Percentiles rank a stretch among this genome's conserved stretches.
Evolutionary conservation across 1,140 invertebrate genomes (phyloP).

Genomic region (Euglossa dilemma): DNA sequence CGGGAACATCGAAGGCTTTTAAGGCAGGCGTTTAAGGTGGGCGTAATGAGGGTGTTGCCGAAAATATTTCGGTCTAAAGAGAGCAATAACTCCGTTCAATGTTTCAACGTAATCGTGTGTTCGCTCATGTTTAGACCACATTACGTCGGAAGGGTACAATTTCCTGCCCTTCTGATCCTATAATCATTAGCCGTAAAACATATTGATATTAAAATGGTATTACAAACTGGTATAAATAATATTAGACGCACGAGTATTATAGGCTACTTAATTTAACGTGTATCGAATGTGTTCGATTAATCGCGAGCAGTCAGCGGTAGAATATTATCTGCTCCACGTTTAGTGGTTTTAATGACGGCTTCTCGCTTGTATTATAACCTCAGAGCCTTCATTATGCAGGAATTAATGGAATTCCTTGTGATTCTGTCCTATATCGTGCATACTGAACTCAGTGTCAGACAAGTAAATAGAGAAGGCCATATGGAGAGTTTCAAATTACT

Average conservation of each 20-base stretch:
- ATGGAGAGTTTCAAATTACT: too few relatives aligned
- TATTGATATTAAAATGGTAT: not conserved
- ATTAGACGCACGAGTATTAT: too few relatives aligned
- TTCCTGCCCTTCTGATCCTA: not conserved
- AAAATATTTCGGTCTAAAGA: not conserved
- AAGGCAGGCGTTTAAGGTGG: not conserved
- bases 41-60: not conserved
- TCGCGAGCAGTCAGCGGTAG: too few relatives aligned
- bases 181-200: not conserved
- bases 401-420: not conserved
- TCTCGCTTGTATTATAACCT: not conserved
- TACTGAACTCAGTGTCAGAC: not conserved
- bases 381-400: not conserved
- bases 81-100: not conserved
- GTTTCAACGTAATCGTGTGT: not conserved
- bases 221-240: too few relatives aligned
- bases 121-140: not conserved
- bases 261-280: too few relatives aligned
- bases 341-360: too few relatives aligned
- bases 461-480: too few relatives aligned
- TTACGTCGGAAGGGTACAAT: not conserved
- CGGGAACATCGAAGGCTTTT: conserved; percentile 20
- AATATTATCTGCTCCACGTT: too few relatives aligned
- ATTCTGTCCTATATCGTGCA: not conserved
- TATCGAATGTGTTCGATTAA: too few relatives aligned